Base-by-base conservation (phyloP, 2,113 vertebrate species). In the Lanius ludovicianus region DNA sequence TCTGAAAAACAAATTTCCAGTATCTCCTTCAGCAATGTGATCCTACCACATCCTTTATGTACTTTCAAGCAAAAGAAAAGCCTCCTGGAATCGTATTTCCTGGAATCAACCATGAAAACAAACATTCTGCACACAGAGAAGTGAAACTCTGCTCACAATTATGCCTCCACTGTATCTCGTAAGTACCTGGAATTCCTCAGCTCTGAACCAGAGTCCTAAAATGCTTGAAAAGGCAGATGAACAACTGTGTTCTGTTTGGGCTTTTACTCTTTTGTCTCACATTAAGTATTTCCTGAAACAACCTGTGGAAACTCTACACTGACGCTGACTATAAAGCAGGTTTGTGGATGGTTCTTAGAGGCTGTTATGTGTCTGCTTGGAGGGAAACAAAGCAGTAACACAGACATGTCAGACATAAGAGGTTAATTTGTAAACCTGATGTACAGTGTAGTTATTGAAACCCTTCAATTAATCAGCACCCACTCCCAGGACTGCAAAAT, bases 381-480 rank as follows among this genome's bases (percentile, higher is more conserved):
- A 88, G 46, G 52, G 49, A 70, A 81, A 90, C 71, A 71, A 77
- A 75, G 88, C 3, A 1, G 30, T 52, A 90, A 88, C 41, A 63
- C 30, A 68, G 63, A 50, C 39, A 56, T 0, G 0, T 56, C 79
- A 86, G 55, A 80, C 96, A 86, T 19, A 70, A 90, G 84, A 96
- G 88, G 39, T 81, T 87, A 57, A 90, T 93, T 90, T 81, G 85
- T 86, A 94, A 92, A 74, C 39, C 44, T 75, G 49, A 16, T 24
- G 31, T 59, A 73, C 50, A 53, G 27, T 19, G 39, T 7, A 59
- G 41, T 37, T 75, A 78, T 73, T 92, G 52, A 92, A 88, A 23
- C 28, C 39, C 52, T 81, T 88, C 50, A 56, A 22, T 57, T 71
- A 46, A 70, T 57, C 65, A 79, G 89, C 62, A 41, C 14, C 22